Base-by-base conservation (phyloP, 2,797 vertebrate genomes). In the Vespertilio murinus region DNA sequence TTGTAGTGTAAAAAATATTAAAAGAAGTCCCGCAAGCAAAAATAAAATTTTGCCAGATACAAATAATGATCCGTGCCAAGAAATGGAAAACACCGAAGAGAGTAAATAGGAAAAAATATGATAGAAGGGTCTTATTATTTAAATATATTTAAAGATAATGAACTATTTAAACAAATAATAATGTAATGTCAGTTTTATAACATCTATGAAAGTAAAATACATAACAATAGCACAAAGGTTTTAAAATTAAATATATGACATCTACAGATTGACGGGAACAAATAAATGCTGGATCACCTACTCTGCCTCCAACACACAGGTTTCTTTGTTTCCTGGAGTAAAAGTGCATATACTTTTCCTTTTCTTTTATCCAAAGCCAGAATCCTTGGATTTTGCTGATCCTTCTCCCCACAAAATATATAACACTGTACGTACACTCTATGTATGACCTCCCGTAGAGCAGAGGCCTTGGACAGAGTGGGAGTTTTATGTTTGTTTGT, bases 311-410 rank as follows among this genome's bases (percentile, higher is more conserved):
- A 18, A 61, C 14, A 70, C n/a, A 49, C 10, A 78, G 6, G 18
- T 90, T 71, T 93, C 87, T 95, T 94, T 33, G 38, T 94, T 82
- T 28, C 52, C 83, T 84, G 20, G 52, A 42, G 49, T 95, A 70
- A 71, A 88, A 89, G 13, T 94, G 7, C 81, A 78, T 30, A 7
- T 96, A 71, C 13, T 93, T 69, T 65, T 96, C 88, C 84, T 69
- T 95, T 87, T 69, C n/a, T 74, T 17, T 6, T 86, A 88, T 38
- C 17, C 59, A 84, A 91, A 73, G 42, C 45, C 95, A 82, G 45
- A n/a, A n/a, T 91, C 45, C 33, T 86, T 78, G 56, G 52, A 64
- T 82, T 96, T 93, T 65, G 67, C 52, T 89, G n/a, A 13, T 49
- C n/a, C 13, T 94, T 87, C 61, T 78, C 22, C n/a, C 10, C 4